Evolutionary conservation across 1,140 invertebrate species (phyloP).

Genomic region (Cepaea nemoralis): DNA sequence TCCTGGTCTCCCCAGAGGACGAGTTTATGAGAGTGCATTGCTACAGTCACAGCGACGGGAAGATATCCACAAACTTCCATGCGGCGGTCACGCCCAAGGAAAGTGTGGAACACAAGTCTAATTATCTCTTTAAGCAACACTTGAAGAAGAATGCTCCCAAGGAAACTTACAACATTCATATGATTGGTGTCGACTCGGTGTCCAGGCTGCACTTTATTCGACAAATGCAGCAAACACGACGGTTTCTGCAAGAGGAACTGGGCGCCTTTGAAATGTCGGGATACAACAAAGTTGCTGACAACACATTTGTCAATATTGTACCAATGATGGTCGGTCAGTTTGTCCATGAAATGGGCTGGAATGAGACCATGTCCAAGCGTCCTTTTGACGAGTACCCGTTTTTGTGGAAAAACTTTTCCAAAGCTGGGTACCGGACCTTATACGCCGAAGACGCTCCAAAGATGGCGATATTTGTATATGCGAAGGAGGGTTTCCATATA

Average conservation of each 20-base stretch:
- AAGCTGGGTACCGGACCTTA: constrained; percentile 72
- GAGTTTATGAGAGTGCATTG: constrained; percentile 67
- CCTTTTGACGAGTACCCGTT: constrained; percentile 72
- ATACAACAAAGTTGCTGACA: constrained; percentile 71
- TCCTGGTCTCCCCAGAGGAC: constrained; percentile 45
- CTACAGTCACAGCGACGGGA: constrained; percentile 51
- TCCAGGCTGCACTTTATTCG: constrained; percentile 87
- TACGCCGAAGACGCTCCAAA: constrained; percentile 73
- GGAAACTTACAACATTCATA: constrained; percentile 75
- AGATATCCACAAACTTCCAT: constrained; percentile 72
- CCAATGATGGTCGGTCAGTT: constrained; percentile 69
- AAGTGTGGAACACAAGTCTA: constrained; percentile 62
- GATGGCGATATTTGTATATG: constrained; percentile 74
- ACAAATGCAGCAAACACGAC: constrained; percentile 82
- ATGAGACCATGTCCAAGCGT: constrained; percentile 56
- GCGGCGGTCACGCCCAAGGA: constrained; percentile 68
- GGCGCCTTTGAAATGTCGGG: constrained; percentile 65
- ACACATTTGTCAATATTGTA: constrained; percentile 71
- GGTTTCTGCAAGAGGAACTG: constrained; percentile 73
- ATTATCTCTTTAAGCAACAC: constrained; percentile 49
- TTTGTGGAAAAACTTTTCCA: constrained; percentile 74
- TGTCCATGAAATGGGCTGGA: constrained; percentile 68
- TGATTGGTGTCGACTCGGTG: constrained; percentile 88
- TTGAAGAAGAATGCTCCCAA: constrained; percentile 43
- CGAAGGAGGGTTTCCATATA: constrained; percentile 70